phyloP scores from a whole-genome alignment of 1,140 invertebrate genomes.

The Brachionus angularis region DNA sequence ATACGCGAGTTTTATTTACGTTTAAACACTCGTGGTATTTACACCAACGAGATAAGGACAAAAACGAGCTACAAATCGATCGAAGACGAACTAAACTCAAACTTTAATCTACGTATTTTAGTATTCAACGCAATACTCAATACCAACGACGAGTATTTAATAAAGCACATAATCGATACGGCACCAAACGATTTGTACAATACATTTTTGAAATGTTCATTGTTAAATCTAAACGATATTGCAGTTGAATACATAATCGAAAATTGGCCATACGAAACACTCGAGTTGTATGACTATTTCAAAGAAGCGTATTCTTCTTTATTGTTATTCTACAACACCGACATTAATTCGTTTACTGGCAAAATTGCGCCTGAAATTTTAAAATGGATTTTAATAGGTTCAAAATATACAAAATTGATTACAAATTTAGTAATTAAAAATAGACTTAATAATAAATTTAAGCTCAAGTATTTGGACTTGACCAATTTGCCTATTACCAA shows the following conservation, averaged over 20 bases:
- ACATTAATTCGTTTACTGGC: constrained; percentile 23
- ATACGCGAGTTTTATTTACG: constrained; percentile 21
- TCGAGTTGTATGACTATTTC: neutral
- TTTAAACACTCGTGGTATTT: constrained; percentile 1
- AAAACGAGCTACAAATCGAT: neutral
- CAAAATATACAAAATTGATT: constrained; percentile 13
- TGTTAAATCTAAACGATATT: constrained; percentile 7
- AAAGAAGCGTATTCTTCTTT: constrained; percentile 4
- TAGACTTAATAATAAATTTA: neutral
- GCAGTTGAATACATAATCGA: neutral
- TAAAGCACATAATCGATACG: neutral
- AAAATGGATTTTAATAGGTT: constrained; percentile 19
- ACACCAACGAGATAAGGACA: neutral
- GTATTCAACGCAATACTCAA: neutral
- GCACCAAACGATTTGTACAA: constrained; percentile 10
- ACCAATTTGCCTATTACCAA: neutral
- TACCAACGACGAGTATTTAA: neutral
- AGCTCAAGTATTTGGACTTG: neutral
- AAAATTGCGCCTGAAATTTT: constrained; percentile 16
- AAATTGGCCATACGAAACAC: neutral
- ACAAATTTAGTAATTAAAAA: constrained; percentile 11
- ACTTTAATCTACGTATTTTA: neutral
- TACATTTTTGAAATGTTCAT: neutral
- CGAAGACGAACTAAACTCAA: constrained; percentile 4
- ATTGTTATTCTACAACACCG: neutral